These are phyloP conservation scores for Eristalis intricaria DNA, from an alignment of 2,888 invertebrate species.

Conservation along the genomic window DNA sequence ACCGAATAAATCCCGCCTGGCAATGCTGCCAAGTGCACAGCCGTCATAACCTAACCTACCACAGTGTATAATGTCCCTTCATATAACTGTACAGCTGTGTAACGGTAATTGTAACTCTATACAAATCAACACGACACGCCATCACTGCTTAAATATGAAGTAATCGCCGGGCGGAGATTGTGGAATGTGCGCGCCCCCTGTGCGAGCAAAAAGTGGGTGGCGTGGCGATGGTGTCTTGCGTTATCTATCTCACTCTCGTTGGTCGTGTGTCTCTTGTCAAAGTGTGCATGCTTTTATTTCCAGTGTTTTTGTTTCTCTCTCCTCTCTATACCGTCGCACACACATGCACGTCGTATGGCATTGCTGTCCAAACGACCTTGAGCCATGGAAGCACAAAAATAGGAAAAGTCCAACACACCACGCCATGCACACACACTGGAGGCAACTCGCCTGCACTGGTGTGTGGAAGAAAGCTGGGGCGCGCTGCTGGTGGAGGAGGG, in stretches of 20 bases:
- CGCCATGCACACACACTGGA: neutral
- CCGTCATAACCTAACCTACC: slow-evolving; percentile 61
- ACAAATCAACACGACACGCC: slow-evolving; percentile 4
- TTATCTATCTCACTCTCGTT: slow-evolving; percentile 11
- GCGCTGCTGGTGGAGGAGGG: neutral
- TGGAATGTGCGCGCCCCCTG: slow-evolving; percentile 21
- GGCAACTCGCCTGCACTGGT: neutral
- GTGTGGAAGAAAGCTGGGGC: neutral
- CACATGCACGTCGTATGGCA: slow-evolving; percentile 5
- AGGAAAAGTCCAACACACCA: slow-evolving; percentile 9
- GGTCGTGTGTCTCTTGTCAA: neutral
- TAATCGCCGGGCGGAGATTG: slow-evolving; percentile 33
- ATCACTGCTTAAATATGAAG: slow-evolving; percentile 13
- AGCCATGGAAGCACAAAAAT: slow-evolving; percentile 41
- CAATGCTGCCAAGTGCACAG: slow-evolving; percentile 4
- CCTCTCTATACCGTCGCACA: neutral
- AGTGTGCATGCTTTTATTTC: neutral
- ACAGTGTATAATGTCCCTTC: slow-evolving; percentile 11
- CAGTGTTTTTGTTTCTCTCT: neutral
- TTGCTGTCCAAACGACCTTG: slow-evolving; percentile 61
- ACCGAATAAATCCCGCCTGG: slow-evolving; percentile 15
- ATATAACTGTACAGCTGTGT: neutral
- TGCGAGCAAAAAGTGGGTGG: slow-evolving; percentile 21
- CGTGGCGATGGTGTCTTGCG: slow-evolving; percentile 11
- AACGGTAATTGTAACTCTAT: slow-evolving; percentile 14